A percentile compares a stretch with the other conserved stretches of the same genome.
Evolutionary conservation across 2,113 vertebrate genomes (phyloP).

Genomic region (Pseudopodoces humilis): DNA sequence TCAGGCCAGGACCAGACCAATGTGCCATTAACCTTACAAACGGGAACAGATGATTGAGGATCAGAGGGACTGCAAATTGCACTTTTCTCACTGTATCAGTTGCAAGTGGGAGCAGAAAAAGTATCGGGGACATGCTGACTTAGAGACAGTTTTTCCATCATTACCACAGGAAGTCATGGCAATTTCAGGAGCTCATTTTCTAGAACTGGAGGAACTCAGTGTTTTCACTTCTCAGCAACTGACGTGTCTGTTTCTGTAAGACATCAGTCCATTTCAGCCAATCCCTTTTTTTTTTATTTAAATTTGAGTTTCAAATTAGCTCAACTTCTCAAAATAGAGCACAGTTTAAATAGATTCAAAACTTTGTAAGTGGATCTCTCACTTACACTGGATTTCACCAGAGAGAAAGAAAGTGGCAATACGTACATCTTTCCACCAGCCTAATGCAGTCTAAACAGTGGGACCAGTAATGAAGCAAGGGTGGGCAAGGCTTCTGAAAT

Average conservation of each 20-base stretch:
- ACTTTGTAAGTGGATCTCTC: neutral
- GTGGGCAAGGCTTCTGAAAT: neutral
- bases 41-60: neutral
- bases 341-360: neutral
- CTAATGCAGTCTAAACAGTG: neutral
- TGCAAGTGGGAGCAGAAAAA: neutral
- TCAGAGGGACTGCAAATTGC: neutral
- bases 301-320: neutral
- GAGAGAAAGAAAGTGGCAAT: neutral
- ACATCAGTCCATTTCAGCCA: neutral
- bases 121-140: neutral
- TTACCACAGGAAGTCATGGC: neutral
- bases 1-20: neutral
- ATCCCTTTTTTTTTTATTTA: neutral
- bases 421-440: neutral
- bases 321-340: neutral
- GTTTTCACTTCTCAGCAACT: neutral
- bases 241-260: neutral
- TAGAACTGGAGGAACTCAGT: neutral
- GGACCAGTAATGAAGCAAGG: neutral
- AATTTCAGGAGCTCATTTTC: constrained; percentile 2
- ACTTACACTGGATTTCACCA: too few species aligned
- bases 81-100: neutral
- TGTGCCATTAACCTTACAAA: neutral
- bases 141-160: neutral